Evolutionary conservation across 2,888 invertebrate species (phyloP), one percentile per base, ranked within the genome.

Genomic region (Hedychridium roseum): DNA sequence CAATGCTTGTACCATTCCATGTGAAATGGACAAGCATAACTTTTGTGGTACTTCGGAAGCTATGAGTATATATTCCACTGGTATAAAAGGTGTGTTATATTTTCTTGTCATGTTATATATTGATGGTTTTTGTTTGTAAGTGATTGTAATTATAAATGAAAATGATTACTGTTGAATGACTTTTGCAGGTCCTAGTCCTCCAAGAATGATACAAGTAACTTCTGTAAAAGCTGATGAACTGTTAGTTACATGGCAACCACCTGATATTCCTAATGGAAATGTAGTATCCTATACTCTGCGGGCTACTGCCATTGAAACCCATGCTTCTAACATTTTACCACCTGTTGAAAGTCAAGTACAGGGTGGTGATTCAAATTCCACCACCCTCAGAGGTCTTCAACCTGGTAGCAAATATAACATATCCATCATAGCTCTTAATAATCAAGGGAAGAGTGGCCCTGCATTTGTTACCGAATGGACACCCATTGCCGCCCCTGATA

Each of bases 391-490:
- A 43, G 76, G 78, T 20, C 74, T 94, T 2, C 85, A 88, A 54
- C 88, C 93, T 0, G 92, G 90, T 1, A 88, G 90, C 0, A 81
- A 81, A 44, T 94, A 94, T 73, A 88, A 88, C 57, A 82, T 94
- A 16, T 86, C 87, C 26, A 83, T 94, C 1, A 82, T 82, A 17
- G 90, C 92, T 0, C 80, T 83, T 16, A 88, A 86, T 74, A 82
- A 73, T 52, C 80, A 83, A 58, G 86, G 82, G 9, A 80, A 78
- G 50, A 90, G 91, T 11, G 83, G 85, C 0, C 80, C 83, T 14
- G 80, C 82, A 1, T 84, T 81, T 16, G 73, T 82, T 3, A 79
- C 80, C 16, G 84, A 85, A 11, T 88, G 87, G 79, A 94, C 94
- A 0, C 79, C 85, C 40, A 88, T 94, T 36, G 90, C 88, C 52